Evolutionary conservation across 2,797 vertebrate genomes (phyloP), one percentile per base, ranked within the genome.

Genomic region (Tangara arthus): DNA sequence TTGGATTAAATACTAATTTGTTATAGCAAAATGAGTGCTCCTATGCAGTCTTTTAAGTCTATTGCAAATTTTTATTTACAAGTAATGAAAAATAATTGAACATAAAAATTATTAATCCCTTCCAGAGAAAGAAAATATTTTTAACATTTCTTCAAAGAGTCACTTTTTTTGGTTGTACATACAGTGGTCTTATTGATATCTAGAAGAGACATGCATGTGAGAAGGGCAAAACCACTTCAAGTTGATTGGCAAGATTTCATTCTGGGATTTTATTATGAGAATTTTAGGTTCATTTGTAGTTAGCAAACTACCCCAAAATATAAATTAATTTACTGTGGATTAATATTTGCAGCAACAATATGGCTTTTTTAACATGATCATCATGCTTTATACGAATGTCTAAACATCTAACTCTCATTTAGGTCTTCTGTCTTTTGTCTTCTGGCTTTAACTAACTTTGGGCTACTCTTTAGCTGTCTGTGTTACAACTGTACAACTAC

Each of bases 101-200:
- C 41, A 75, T 30, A 47, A 63, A 82, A 87, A 56, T 47, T 47
- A 71, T 47, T 68, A 78, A 66, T 46, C 12, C 4, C 23, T 69
- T 87, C 11, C 30, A 78, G 55, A 55, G 37, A 60, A 84, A 34
- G 7, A 73, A 85, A 57, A 60, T 72, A 35, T 11, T 71, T 50
- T 93, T 37, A 49, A n/a, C 4, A 41, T 50, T 68, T 71, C 6
- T 53, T 61, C 9, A 28, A 3, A 32, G 68, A 68, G 1, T 10
- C 0, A 0, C 0, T 9, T n/a, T 55, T 28, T 42, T 79, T 73
- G 3, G 60, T 73, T 39, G 34, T 32, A 50, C 6, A 2, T 39
- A 49, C 3, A 0, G 7, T 18, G 52, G 8, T 35, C 21, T 13
- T 82, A 50, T 23, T 49, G 50, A 47, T 52, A 46, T 30, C 24